Conservation (phyloP, 2,888 invertebrate genomes). For the Nineta flava region DNA sequence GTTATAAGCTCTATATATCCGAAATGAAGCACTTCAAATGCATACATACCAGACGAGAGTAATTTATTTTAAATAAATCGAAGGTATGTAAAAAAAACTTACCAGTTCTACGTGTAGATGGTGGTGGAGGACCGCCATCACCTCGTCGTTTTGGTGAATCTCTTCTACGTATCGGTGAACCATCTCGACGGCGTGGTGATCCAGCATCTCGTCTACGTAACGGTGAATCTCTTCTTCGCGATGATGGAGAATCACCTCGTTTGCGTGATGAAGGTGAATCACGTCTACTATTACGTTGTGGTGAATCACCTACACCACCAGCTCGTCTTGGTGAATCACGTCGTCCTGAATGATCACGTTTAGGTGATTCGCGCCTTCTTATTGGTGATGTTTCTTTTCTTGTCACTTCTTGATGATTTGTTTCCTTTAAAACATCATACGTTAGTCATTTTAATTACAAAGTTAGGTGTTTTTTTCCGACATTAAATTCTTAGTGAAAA, state of each 20-base stretch:
- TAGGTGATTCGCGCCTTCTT: background rate
- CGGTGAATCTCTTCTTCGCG: background rate
- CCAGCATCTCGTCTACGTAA: background rate
- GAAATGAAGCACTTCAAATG: too few species aligned
- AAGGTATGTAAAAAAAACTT: constrained; percentile 6
- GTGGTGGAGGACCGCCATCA: constrained; percentile 3
- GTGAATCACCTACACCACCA: constrained; percentile 6
- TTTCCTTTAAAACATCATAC: too few species aligned
- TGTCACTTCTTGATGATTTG: too few species aligned
- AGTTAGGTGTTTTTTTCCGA: too few species aligned
- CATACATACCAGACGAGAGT: too few species aligned
- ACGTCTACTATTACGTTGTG: background rate
- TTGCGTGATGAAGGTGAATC: constrained; percentile 9
- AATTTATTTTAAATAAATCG: too few species aligned
- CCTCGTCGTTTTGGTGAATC: constrained; percentile 9
- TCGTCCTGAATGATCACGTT: background rate
- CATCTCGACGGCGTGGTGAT: background rate
- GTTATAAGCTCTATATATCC: too few species aligned
- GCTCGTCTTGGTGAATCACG: constrained; percentile 6
- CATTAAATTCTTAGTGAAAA: too few species aligned
- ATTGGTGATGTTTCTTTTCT: background rate
- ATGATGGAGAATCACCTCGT: constrained; percentile 8
- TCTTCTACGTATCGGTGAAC: constrained; percentile 1
- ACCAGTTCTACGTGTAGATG: constrained; percentile 8
- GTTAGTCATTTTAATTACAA: too few species aligned